Evolutionary conservation across 1,140 invertebrate species (phyloP), one percentile per base, ranked within the genome.

Genomic region (Acromyrmex heyeri): DNA sequence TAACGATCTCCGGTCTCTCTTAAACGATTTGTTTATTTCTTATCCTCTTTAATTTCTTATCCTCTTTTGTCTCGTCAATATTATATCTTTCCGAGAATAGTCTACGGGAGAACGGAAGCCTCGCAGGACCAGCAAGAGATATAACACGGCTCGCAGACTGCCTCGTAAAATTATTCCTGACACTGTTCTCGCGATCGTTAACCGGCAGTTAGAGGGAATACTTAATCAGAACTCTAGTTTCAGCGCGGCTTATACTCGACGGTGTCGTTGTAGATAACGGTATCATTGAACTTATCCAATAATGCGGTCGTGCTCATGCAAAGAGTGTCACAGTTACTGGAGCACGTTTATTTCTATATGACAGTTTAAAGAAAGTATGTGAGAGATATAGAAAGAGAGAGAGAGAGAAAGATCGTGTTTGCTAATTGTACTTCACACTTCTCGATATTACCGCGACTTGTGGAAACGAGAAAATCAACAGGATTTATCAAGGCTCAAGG

Each of bases 121-220:
- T 78, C 10, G 27, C 30, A 30, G 61, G 16, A 4, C 10, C n/a
- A 16, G 21, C 27, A 7, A 69, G 62, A 34, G 30, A 16, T 57
- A 38, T 18, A 8, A n/a, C 4, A 30, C 5, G 5, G 34, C n/a
- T 69, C 14, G 34, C 27, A 81, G 34, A 57, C 34, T 16, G 67
- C 6, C 67, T 73, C 79, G 24, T 73, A 72, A 82, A 82, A 73
- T 82, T 82, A 82, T 59, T 73, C 65, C 67, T 21, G 21, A 48
- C 67, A 69, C 18, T 73, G 79, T 73, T 82, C 67, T 61, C 67
- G 67, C 67, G 38, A 73, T 82, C 67, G 79, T 82, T 82, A 82
- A 82, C 79, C 16, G 30, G 78, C 65, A 82, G 79, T 82, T 82
- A 82, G 53, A 38, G 24, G 70, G 79, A 61, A 82, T 82, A 82